Conservation (phyloP, 2,888 invertebrate species). For the Leucania comma region DNA sequence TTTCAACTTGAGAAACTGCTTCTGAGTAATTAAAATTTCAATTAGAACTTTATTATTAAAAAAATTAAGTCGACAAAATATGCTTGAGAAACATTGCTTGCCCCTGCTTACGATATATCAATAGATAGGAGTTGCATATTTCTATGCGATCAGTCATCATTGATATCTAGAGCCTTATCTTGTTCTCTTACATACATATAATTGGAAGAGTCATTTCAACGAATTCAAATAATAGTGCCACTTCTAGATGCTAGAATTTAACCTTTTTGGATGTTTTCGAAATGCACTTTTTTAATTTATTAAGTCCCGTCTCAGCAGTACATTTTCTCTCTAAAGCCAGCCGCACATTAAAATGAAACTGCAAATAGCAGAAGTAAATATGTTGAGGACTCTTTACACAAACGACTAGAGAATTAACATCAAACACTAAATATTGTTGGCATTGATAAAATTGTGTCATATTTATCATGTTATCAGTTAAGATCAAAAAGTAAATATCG, state of each 20-base stretch:
- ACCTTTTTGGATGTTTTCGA: not conserved
- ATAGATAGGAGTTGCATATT: constrained; percentile 18
- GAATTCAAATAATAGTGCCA: not conserved
- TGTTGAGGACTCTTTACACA: not conserved
- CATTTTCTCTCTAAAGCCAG: not conserved
- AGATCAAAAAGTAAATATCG: constrained; percentile 29
- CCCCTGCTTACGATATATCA: constrained; percentile 23
- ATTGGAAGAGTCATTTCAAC: constrained; percentile 28
- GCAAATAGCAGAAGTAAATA: constrained; percentile 17
- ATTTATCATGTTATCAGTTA: constrained; percentile 38
- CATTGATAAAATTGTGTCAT: constrained; percentile 55
- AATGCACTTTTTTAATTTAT: not conserved
- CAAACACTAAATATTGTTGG: constrained; percentile 21
- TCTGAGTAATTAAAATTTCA: not conserved
- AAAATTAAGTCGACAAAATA: not conserved
- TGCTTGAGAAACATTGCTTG: constrained; percentile 19
- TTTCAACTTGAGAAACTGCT: constrained; percentile 6
- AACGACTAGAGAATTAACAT: constrained; percentile 11
- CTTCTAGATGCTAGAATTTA: not conserved
- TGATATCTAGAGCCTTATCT: constrained; percentile 38
- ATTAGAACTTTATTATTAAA: not conserved
- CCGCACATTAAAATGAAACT: not conserved
- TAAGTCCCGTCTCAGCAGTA: not conserved
- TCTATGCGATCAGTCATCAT: constrained; percentile 28
- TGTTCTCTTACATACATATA: constrained; percentile 47